Evolutionary conservation across 1,140 invertebrate genomes (phyloP), one percentile per base, ranked within the genome.

Genomic region (Drosophila nigromelanica): DNA sequence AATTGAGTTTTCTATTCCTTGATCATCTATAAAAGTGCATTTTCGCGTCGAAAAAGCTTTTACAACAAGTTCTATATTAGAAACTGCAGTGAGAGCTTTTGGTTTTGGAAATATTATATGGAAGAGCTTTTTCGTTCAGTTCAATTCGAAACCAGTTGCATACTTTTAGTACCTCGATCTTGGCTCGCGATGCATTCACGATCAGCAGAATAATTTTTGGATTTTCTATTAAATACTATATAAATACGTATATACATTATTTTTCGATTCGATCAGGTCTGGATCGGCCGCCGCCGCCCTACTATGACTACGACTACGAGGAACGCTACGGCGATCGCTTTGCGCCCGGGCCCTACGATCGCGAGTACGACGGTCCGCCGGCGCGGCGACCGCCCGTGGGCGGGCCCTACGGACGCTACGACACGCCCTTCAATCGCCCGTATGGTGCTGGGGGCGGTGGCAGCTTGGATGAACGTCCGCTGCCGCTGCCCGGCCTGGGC

Each of bases 271-370:
- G 11, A 48, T 18, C 48, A 92, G 91, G 87, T n/a, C 61, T 89
- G 4, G 90, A 92, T 51, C 91, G 91, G 8, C 87, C 89, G 18
- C 89, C 89, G 18, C 89, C 91, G 18, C 66, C 90, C 0, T 90
- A 85, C 40, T 92, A 90, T 27, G 91, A 92, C 45, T 78, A 91
- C 18, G 90, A 91, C 43, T 91, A 91, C 27, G 90, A 91, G 30
- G 90, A 91, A 33, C 80, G 90, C 1, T 91, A 90, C 70, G 83
- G 83, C 3, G 85, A 89, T 51, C 67, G 85, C 5, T 89, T 58
- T 39, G 71, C 73, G 3, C 80, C 83, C 5, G 76, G 76, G 5
- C 85, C 80, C 4, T 90, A 91, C 5, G 91, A 92, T 74, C 55
- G 91, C 11, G 91, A 91, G 48, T 92, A 87, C 42, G 91, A 91